These are phyloP conservation scores for Cliona cf. orientalis DNA, from an alignment of 37 sponge, comb jelly and placozoan genomes.

Conservation along the genomic window DNA sequence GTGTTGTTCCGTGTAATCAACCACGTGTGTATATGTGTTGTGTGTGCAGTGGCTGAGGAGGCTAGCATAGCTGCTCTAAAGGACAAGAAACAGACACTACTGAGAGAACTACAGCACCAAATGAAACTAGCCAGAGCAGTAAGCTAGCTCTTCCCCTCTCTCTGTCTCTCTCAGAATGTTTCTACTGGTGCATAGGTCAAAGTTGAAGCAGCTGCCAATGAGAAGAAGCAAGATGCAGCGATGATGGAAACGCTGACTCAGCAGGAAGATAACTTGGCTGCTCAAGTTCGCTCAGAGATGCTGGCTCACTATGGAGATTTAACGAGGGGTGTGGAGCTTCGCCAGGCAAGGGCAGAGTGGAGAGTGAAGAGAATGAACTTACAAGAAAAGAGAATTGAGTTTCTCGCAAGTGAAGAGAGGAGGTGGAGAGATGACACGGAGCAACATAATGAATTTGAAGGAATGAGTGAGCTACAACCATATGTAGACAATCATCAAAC, in stretches of 20 bases:
- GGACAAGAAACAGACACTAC: neutral
- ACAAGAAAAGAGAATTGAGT: conserved; percentile 14
- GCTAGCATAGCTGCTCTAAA: neutral
- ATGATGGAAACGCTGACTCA: neutral
- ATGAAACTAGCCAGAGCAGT: neutral
- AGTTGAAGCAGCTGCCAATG: neutral
- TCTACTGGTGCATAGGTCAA: neutral
- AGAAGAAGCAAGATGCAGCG: neutral
- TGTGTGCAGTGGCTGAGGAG: neutral
- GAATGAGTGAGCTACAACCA: neutral
- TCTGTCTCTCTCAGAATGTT: neutral
- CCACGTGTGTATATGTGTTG: neutral
- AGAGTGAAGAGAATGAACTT: conserved; percentile 40
- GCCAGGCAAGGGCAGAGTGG: conserved; percentile 67
- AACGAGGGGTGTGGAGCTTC: conserved; percentile 47
- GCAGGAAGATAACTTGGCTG: conserved; percentile 15
- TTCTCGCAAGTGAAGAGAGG: conserved; percentile 14
- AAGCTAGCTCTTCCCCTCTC: neutral
- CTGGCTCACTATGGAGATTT: conserved; percentile 68
- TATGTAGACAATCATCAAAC: neutral
- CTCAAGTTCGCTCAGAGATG: conserved; percentile 37
- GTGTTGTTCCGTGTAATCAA: neutral
- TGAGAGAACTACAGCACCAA: neutral
- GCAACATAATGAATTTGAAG: neutral
- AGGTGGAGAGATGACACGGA: neutral